Base-by-base conservation (phyloP, 2,888 invertebrate genomes). In the Eupithecia subumbrata region DNA sequence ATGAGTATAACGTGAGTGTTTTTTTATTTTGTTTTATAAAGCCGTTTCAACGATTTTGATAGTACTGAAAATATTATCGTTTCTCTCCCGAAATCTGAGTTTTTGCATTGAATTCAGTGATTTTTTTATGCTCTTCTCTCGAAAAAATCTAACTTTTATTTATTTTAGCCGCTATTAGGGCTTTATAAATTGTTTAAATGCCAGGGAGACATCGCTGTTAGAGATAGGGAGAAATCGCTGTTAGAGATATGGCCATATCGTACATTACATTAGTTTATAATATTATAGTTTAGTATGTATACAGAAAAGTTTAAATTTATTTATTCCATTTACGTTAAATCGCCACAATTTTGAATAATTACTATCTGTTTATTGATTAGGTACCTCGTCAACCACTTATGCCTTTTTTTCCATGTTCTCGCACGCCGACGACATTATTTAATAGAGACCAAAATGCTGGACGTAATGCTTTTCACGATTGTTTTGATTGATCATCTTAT, bases 1-100 rank as follows among this genome's bases (percentile, higher is more conserved):
- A 95, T 16, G 90, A 96, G 30, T 96, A 96, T 84, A 96, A 96
- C 84, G 96, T 96, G 85, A 93, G 95, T 91, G 43, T 66, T 71
- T 34, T 70, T 60, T 34, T 18, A 64, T 30, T 64, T 34, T 64
- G 30, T 64, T 34, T 64, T 64, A 34, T 64, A 30, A 16, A 25
- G 34, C 64, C 7, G 2, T 34, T 34, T 34, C 25, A 34, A 34
- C 34, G 34, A 64, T 64, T 60, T 14, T 60, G 60, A 14, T 25
- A 12, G 22, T 22, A 11, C 11, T 56, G 22, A 8, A 56, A 56
- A 56, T 11, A 22, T 56, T 11, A 7, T 30, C 25, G 56, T 25
- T 25, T 14, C 22, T 60, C 25, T 25, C 60, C 25, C 60, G 14
- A 9, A 22, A 56, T 56, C 14, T 56, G 22, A 56, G 22, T 56